phyloP scores from a whole-genome alignment of 1,140 invertebrate genomes.

The Drosophila nigromelanica region DNA sequence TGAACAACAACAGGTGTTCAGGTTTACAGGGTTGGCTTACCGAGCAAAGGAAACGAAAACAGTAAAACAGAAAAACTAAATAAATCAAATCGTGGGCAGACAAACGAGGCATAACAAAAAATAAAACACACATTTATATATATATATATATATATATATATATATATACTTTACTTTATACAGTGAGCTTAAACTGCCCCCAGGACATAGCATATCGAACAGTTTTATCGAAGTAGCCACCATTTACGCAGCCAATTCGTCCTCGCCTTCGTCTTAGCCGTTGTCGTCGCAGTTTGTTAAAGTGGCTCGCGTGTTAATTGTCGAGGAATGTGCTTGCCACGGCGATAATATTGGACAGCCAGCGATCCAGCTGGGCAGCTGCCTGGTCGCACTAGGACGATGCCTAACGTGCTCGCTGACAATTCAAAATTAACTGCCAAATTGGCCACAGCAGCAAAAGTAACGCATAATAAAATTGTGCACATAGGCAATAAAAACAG shows the following conservation, averaged over 20 bases:
- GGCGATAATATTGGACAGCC: conserved; percentile 71
- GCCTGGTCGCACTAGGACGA: conserved; percentile 17
- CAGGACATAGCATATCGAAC: conserved; percentile 69
- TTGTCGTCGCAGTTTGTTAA: conserved; percentile 69
- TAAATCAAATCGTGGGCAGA: conserved; percentile 73
- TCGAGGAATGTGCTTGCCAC: conserved; percentile 76
- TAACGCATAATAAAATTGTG: conserved; percentile 65
- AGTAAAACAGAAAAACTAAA: conserved; percentile 44
- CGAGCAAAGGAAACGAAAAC: conserved; percentile 47
- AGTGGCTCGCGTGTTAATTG: conserved; percentile 80
- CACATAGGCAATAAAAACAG: conserved; percentile 45
- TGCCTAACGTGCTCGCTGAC: conserved; percentile 75
- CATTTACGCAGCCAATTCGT: conserved; percentile 71
- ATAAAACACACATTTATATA: background rate
- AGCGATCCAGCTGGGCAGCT: conserved; percentile 23
- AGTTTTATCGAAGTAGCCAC: conserved; percentile 66
- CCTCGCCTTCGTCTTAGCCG: conserved; percentile 24
- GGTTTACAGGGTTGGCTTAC: conserved; percentile 67
- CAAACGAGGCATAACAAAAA: conserved; percentile 45
- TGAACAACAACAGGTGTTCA: conserved; percentile 71
- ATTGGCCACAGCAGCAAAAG: conserved; percentile 59
- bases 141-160: background rate
- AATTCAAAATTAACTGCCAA: conserved; percentile 79
- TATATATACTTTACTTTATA: background rate
- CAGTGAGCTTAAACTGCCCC: conserved; percentile 35